Conservation (phyloP, 2,797 vertebrate species). For the Tympanoctomys barrerae region DNA sequence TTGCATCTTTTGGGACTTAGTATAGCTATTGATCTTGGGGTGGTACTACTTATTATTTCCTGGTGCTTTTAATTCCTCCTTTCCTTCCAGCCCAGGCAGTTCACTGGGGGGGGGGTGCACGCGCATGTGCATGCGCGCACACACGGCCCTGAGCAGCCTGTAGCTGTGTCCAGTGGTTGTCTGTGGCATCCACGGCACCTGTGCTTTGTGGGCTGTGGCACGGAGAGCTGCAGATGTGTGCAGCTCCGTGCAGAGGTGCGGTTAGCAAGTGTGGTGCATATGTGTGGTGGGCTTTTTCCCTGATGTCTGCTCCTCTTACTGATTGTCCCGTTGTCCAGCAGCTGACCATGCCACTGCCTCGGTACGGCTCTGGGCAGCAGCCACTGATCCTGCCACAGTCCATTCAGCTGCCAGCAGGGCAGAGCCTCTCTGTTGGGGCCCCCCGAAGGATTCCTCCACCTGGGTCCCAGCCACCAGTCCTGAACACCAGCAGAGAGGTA, state of each 20-base stretch:
- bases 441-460: conserved; percentile 96
- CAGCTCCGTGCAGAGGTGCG: background rate
- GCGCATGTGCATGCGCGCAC: background rate
- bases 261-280: background rate
- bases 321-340: conserved; percentile 83
- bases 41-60: background rate
- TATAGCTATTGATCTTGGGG: background rate
- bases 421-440: conserved; percentile 96
- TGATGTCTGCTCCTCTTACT: background rate
- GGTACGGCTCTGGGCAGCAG: conserved; percentile 98
- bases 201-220: background rate
- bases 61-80: background rate
- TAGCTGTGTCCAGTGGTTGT: too few relatives aligned
- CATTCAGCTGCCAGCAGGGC: conserved; percentile 98
- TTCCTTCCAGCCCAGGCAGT: too few relatives aligned
- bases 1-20: background rate
- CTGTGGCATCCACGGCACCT: background rate
- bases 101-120: accelerated
- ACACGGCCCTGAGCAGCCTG: too few relatives aligned
- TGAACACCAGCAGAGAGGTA: conserved; percentile 96
- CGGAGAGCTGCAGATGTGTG: background rate
- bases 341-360: conserved; percentile 97
- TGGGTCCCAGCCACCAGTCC: conserved; percentile 94
- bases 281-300: background rate
- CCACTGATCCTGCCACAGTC: conserved; percentile 98